phyloP scores from a whole-genome alignment of 2,888 invertebrate species.

The Drosophila nr. perissopoda region DNA sequence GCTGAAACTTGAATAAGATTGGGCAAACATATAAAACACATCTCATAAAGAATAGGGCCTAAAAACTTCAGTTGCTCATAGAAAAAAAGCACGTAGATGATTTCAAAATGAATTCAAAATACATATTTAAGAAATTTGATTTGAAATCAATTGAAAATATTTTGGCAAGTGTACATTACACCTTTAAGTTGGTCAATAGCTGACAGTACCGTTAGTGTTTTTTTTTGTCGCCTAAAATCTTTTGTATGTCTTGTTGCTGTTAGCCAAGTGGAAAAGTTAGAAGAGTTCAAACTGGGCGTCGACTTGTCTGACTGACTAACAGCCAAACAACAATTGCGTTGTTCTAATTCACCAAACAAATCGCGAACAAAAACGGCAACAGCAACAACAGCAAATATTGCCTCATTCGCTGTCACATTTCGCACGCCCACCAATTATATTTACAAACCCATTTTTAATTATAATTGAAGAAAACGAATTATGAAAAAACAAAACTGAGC shows the following conservation, averaged over 20 bases:
- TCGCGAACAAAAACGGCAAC: constrained; percentile 47
- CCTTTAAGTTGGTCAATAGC: not conserved
- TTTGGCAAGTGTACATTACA: constrained; percentile 12
- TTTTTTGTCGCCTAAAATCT: not conserved
- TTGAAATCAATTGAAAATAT: not conserved
- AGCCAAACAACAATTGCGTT: constrained; percentile 55
- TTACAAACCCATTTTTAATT: constrained; percentile 73
- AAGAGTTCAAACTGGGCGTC: constrained; percentile 26
- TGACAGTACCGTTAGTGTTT: constrained; percentile 17
- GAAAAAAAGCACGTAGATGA: not conserved
- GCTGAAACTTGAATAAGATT: not conserved
- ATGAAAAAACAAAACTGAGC: constrained; percentile 22
- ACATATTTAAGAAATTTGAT: not conserved
- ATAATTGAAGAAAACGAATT: constrained; percentile 55
- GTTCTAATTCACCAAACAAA: constrained; percentile 67
- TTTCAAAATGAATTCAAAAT: not conserved
- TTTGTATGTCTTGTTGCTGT: not conserved
- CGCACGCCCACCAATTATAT: constrained; percentile 73
- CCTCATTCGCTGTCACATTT: constrained; percentile 48
- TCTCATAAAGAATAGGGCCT: not conserved
- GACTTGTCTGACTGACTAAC: constrained; percentile 28
- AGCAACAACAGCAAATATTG: constrained; percentile 30
- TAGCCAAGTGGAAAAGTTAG: constrained; percentile 9
- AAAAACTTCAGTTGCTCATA: not conserved
- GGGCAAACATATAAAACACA: not conserved